Evolutionary conservation across 2,797 vertebrate genomes (phyloP).

Genomic region (Alosa sapidissima): DNA sequence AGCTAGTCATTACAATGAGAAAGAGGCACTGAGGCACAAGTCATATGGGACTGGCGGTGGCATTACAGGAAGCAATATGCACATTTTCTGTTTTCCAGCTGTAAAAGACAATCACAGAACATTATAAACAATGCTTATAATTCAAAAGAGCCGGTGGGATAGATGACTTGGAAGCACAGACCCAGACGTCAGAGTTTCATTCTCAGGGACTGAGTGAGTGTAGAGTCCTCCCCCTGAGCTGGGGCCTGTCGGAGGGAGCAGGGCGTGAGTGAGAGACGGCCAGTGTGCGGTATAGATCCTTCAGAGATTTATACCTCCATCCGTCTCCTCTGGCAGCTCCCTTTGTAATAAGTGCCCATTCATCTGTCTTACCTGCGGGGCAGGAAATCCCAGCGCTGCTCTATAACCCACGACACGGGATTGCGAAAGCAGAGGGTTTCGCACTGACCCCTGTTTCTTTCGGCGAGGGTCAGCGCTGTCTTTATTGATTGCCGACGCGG

Average conservation of each 20-base stretch:
- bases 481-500: neutral
- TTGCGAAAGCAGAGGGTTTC: neutral
- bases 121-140: neutral
- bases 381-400: neutral
- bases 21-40: neutral
- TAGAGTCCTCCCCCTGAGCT: neutral
- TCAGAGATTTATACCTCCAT: neutral
- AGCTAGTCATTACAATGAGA: neutral
- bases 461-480: neutral
- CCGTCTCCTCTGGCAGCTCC: slow-evolving; percentile 5
- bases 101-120: neutral
- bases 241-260: neutral
- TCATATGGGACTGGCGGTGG: neutral
- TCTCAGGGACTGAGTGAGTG: neutral
- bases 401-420: neutral
- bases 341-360: neutral
- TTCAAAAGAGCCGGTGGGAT: neutral
- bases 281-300: neutral
- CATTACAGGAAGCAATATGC: neutral
- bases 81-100: neutral
- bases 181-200: neutral
- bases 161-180: neutral
- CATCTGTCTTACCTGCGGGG: neutral
- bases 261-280: neutral
- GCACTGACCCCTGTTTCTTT: neutral